Evolutionary conservation across 2,113 vertebrate species (phyloP).

Genomic region (Xenus cinereus): DNA sequence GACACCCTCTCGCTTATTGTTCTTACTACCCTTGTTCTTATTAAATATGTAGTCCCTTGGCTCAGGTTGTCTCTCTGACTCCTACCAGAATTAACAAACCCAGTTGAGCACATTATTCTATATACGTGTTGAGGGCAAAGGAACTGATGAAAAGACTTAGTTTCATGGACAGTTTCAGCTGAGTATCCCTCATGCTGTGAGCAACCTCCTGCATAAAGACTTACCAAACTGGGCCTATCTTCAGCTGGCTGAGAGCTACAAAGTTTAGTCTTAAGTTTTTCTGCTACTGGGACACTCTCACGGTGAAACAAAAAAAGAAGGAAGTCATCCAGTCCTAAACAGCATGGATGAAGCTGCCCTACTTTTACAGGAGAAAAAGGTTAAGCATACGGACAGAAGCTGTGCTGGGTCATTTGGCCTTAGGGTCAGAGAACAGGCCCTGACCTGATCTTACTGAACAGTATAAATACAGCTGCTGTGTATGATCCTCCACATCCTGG

Average conservation of each 20-base stretch:
- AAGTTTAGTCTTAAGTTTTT: background rate
- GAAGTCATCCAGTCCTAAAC: background rate
- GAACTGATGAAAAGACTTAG: background rate
- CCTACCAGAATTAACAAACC: background rate
- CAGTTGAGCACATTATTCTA: background rate
- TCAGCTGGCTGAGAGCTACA: background rate
- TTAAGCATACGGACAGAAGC: background rate
- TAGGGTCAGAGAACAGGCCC: background rate
- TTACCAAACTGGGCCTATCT: background rate
- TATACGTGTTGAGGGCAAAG: background rate
- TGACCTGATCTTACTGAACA: conserved; percentile 5
- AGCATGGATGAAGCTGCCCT: background rate
- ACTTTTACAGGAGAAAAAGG: background rate
- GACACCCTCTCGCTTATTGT: background rate
- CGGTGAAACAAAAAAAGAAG: background rate
- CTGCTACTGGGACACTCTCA: background rate
- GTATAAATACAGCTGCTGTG: background rate
- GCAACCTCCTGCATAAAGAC: background rate
- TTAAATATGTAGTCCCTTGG: background rate
- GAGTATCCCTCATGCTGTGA: background rate
- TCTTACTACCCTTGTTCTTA: background rate
- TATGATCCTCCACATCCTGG: background rate
- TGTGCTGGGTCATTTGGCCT: background rate
- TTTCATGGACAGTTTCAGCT: background rate
- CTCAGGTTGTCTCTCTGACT: background rate